Evolutionary conservation across 2,797 vertebrate genomes (phyloP), one percentile per base, ranked within the genome.

Genomic region (Tenualosa thibaudeaui): DNA sequence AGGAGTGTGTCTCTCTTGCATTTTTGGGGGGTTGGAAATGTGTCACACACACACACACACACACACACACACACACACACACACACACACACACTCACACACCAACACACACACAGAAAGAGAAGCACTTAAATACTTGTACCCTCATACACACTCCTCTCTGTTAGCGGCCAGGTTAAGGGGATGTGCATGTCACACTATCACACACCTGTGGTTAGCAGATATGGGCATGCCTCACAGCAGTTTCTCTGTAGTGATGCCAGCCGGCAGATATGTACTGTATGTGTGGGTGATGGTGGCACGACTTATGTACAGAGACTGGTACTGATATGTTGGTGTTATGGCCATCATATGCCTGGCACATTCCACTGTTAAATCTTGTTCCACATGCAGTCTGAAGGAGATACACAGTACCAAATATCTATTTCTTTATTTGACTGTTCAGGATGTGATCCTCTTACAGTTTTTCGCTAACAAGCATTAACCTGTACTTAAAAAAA

Each of bases 1-100:
- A 62, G 83, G 26, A 86, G 40, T 40, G 81, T 84, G 78, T 22
- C 83, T 10, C 62, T 10, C 62, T 2, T 24, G 6, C 31, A 75
- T 75, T 75, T 75, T 75, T 19, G 15, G 37, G 17, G 68, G 68
- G 40, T 37, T 75, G 68, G 68, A 75, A 37, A 6, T 17, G 31
- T 40, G 68, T 31, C 68, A 75, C 37, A 75, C 62, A 31, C 62
- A 65, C 58, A 19, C 60, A 24, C 60, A n/a, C 60, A 24, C 60
- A n/a, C n/a, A 24, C 60, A 65, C 60, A 65, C 60, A 65, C 60
- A 65, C 60, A 65, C 60, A 65, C 60, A 43, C 37, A 7, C 68
- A 43, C 37, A 7, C 50, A 75, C 68, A 75, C 68, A 43, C 68
- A 75, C 68, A 75, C 68, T 43, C 68, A 75, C 62, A 31, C 15